These are phyloP conservation scores for Herpetotheres cachinnans DNA, from an alignment of 2,113 vertebrate species.

Conservation along the genomic window DNA sequence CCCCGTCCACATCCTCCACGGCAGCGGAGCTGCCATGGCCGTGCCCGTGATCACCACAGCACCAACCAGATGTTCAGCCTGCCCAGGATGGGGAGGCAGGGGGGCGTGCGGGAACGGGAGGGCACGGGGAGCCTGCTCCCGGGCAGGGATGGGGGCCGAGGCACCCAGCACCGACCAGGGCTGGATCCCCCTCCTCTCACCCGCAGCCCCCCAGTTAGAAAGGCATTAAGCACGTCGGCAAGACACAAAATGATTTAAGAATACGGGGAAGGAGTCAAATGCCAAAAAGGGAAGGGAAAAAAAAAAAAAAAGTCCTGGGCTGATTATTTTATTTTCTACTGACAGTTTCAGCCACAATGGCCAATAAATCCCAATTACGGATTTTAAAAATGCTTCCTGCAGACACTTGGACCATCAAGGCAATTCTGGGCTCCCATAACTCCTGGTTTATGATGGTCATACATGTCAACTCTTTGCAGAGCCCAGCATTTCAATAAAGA, in stretches of 20 bases:
- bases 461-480: conserved; percentile 18
- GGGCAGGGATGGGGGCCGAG: accelerated
- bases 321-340: conserved; percentile 67
- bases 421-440: conserved; percentile 46
- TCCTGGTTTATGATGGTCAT: conserved; percentile 58
- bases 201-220: background rate
- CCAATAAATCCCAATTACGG: conserved; percentile 52
- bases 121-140: accelerated
- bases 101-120: background rate
- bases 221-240: background rate
- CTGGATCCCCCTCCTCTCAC: background rate
- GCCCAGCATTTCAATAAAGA: conserved; percentile 41
- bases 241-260: background rate
- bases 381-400: conserved; percentile 60
- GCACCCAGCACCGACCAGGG: too few species aligned
- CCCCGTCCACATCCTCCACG: background rate
- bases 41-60: accelerated
- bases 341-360: conserved; percentile 49
- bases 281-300: background rate
- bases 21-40: accelerated
- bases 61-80: background rate
- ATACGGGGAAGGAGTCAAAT: background rate
- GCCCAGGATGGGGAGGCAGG: background rate
- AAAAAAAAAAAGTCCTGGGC: background rate
- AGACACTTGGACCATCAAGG: conserved; percentile 55